Percentiles rank a stretch among this genome's conserved stretches.
Conservation (phyloP, 2,888 invertebrate genomes). For the Caenorhabditis sp. region DNA sequence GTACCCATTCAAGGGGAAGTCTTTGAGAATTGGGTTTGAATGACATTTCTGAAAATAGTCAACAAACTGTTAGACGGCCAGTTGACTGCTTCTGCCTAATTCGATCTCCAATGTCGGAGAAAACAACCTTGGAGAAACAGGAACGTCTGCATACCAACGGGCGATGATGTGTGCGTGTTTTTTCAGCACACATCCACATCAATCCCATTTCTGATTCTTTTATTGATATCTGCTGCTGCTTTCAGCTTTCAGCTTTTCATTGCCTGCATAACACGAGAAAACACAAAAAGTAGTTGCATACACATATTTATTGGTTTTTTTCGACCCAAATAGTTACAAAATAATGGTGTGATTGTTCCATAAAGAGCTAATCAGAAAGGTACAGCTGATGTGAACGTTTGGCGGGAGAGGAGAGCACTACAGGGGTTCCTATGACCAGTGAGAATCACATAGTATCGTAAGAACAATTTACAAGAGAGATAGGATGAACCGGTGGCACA, state of each 20-base stretch:
- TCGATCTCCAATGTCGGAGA: conserved; percentile 40
- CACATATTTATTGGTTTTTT: conserved; percentile 18
- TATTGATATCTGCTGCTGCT: conserved; percentile 1
- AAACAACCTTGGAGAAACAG: conserved; percentile 30
- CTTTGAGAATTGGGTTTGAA: too few relatives aligned
- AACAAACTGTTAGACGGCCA: conserved; percentile 6
- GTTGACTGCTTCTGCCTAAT: conserved; percentile 9
- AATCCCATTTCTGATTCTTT: conserved; percentile 15
- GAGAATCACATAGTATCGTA: conserved; percentile 22
- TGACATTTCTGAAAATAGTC: too few relatives aligned
- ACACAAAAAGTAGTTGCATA: neutral
- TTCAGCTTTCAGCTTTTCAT: neutral
- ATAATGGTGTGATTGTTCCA: conserved; percentile 16
- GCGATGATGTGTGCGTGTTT: conserved; percentile 16
- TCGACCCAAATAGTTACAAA: conserved; percentile 1
- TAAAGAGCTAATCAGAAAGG: neutral
- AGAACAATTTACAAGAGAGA: conserved; percentile 24
- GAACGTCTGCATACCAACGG: conserved; percentile 40
- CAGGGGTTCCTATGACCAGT: conserved; percentile 26
- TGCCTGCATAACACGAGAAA: neutral
- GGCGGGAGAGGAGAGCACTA: conserved; percentile 2
- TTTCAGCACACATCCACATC: neutral
- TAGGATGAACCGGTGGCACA: conserved; percentile 18
- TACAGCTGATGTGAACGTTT: neutral
- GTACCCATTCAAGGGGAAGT: too few relatives aligned